Percentiles rank a stretch among this genome's conserved stretches.
Evolutionary conservation across 53 echinoderm and acorn worm species (phyloP).

Genomic region (Antedon mediterranea): DNA sequence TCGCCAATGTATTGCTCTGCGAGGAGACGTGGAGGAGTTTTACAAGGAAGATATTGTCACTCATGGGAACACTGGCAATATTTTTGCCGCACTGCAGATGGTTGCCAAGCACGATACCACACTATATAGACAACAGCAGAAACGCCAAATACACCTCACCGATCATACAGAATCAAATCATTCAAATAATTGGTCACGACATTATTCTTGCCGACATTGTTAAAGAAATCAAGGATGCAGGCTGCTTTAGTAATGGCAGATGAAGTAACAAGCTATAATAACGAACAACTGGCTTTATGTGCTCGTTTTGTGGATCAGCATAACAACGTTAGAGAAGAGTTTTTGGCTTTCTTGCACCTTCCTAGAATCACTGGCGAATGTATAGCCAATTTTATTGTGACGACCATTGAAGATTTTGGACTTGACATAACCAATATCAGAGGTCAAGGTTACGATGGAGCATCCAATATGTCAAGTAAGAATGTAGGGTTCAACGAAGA

Average conservation of each 20-base stretch:
- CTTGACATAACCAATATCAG: constrained; percentile 11
- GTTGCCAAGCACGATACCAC: too few relatives aligned
- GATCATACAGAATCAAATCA: neutral
- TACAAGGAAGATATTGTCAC: neutral
- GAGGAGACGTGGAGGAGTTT: too few relatives aligned
- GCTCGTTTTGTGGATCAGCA: neutral
- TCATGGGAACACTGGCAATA: neutral
- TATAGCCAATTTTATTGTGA: neutral
- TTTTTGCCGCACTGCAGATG: too few relatives aligned
- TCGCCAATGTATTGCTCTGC: constrained; percentile 6
- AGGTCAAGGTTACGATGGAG: constrained; percentile 32
- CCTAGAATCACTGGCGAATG: neutral
- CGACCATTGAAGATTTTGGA: constrained; percentile 2
- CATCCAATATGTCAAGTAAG: constrained; percentile 26
- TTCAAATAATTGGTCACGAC: neutral
- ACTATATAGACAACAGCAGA: too few relatives aligned
- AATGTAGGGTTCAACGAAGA: constrained; percentile 22
- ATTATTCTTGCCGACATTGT: constrained; percentile 17
- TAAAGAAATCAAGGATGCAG: constrained; percentile 16
- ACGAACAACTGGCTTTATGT: neutral
- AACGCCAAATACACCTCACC: neutral
- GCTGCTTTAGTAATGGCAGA: neutral
- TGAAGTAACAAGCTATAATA: neutral
- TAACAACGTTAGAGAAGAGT: neutral
- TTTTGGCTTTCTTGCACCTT: neutral